These are phyloP conservation scores for Rhopalosiphum nymphaeae DNA, from an alignment of 2,888 invertebrate species.

Conservation along the genomic window DNA sequence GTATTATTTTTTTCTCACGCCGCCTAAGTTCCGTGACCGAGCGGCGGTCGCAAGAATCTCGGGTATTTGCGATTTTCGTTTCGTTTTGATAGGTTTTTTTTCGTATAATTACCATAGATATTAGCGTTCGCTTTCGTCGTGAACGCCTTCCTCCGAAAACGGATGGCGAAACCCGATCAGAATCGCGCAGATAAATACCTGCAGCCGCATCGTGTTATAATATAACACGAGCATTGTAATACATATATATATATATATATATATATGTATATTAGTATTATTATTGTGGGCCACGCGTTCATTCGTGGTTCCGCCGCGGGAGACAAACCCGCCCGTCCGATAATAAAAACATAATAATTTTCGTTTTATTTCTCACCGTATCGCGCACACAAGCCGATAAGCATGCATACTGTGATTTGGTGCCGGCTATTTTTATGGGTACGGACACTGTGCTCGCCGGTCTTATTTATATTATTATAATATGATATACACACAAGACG, in stretches of 20 bases:
- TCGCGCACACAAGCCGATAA: not conserved
- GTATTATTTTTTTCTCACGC: conserved; percentile 45
- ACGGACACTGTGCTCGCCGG: not conserved
- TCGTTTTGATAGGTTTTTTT: not conserved
- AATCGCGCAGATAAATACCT: not conserved
- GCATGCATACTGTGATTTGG: not conserved
- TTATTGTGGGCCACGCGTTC: not conserved
- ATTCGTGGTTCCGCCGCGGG: conserved; percentile 2
- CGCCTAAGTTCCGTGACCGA: conserved; percentile 45
- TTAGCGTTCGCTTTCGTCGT: not conserved
- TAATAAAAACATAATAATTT: not conserved
- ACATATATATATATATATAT: too few relatives aligned
- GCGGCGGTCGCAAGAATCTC: not conserved
- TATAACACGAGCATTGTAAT: not conserved
- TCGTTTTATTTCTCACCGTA: conserved; percentile 12
- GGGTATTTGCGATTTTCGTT: not conserved
- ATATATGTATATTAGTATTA: not conserved
- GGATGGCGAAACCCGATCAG: not conserved
- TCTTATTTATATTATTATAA: not conserved
- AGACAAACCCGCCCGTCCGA: not conserved
- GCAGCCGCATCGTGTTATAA: not conserved
- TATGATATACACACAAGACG: not conserved
- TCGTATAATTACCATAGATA: not conserved
- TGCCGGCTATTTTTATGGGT: not conserved
- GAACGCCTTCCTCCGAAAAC: not conserved